A percentile compares a stretch with the other conserved stretches of the same genome.
Evolutionary conservation across 2,888 invertebrate genomes (phyloP).

Genomic region (Callinectes sapidus): DNA sequence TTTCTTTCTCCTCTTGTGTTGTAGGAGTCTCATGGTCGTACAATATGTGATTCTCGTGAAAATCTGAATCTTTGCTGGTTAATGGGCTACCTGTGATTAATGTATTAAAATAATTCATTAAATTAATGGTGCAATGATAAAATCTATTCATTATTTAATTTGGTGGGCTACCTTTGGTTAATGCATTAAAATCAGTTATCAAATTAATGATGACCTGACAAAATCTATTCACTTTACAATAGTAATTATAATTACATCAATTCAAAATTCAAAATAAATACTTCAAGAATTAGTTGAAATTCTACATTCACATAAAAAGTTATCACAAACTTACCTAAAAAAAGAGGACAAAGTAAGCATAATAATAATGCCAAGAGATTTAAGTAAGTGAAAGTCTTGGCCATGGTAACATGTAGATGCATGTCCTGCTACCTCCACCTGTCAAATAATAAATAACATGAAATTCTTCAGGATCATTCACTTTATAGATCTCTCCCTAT

Average conservation of each 20-base stretch:
- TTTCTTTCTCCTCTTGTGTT: slow-evolving; percentile 63
- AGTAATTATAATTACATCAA: background rate
- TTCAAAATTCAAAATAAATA: background rate
- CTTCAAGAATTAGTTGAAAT: background rate
- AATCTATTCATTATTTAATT: background rate
- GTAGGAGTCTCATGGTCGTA: slow-evolving; percentile 35
- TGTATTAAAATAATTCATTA: background rate
- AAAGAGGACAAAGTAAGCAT: background rate
- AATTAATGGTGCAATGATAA: background rate
- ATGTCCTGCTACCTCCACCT: background rate
- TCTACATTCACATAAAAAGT: background rate
- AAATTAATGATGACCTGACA: background rate
- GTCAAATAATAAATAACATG: background rate
- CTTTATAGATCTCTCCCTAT: no score
- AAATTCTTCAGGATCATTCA: no score
- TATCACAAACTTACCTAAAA: background rate
- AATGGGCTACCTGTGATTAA: slow-evolving; percentile 51
- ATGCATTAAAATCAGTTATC: background rate
- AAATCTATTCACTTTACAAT: background rate
- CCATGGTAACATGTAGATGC: background rate
- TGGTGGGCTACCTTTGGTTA: slow-evolving; percentile 48
- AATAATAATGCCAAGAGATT: background rate
- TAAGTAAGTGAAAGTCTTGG: background rate
- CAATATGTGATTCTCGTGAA: background rate
- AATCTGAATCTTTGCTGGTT: background rate